phyloP scores from a whole-genome alignment of 2,797 vertebrate genomes.

The Ambastaia sidthimunki region DNA sequence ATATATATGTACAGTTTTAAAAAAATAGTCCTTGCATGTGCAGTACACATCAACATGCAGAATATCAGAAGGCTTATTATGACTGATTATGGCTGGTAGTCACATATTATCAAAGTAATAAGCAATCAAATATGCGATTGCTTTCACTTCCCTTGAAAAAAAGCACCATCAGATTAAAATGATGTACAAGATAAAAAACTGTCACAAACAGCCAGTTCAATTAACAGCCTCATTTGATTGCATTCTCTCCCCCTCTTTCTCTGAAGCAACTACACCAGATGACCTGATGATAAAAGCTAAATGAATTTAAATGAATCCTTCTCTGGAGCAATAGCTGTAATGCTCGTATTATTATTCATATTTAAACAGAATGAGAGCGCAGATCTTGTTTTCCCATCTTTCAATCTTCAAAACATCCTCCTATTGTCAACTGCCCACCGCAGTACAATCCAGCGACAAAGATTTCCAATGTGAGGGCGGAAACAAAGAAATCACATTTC shows the following conservation, averaged over 20 bases:
- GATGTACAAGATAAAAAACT: conserved; percentile 28
- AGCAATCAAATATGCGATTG: conserved; percentile 23
- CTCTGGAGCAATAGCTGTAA: conserved; percentile 43
- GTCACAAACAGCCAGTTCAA: conserved; percentile 34
- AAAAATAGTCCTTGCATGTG: no score
- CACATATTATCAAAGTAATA: conserved; percentile 26
- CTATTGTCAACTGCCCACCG: conserved; percentile 52
- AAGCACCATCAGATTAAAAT: conserved; percentile 28
- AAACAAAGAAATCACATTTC: conserved; percentile 57
- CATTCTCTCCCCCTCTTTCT: conserved; percentile 8
- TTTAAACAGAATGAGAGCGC: conserved; percentile 30
- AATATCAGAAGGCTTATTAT: background rate
- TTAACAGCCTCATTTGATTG: conserved; percentile 41
- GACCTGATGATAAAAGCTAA: conserved; percentile 53
- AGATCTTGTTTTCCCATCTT: conserved; percentile 48
- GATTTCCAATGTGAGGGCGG: conserved; percentile 16
- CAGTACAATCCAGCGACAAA: conserved; percentile 2
- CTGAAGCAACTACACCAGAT: conserved; percentile 47
- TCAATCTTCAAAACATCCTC: conserved; percentile 29
- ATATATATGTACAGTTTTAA: background rate
- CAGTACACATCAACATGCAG: no score
- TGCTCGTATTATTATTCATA: conserved; percentile 49
- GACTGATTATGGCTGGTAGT: background rate
- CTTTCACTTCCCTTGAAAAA: conserved; percentile 32
- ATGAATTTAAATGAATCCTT: conserved; percentile 47